Base-by-base conservation (phyloP, 1,140 invertebrate species). In the Paramacrobiotus metropolitanus region DNA sequence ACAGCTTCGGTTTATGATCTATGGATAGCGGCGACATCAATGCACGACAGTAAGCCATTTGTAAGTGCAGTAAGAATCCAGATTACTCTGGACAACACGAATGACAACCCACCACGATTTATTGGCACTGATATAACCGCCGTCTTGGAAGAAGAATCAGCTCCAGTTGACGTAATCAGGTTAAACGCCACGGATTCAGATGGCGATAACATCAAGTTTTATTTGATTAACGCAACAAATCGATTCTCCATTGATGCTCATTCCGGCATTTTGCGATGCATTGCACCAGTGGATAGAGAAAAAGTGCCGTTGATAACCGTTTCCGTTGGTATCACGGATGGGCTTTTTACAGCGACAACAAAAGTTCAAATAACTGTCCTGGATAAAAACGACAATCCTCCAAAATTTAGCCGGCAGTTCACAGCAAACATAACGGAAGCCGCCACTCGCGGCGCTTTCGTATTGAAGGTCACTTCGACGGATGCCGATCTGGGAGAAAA, bases 341-440 rank as follows among this genome's bases (percentile, higher is more conserved):
- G 44, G 34, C 24, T 20, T 15, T 55, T 55, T 28, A 84, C 85
- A 1, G 87, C 89, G 4, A 83, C 84, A 0, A 81, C 88, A 0
- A 88, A 84, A 30, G 83, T 95, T 0, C 68, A 86, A 20, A 77
- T 95, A 0, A 85, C 81, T 2, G 81, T 95, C 20, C 70, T 84
- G 21, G 89, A 95, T 69, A 89, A 89, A 71, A 95, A 96, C 73
- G 91, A 96, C 71, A 92, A 93, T 72, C 86, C 87, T 9, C 90
- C 91, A 0, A 78, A 84, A 63, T 96, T 96, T 70, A 92, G 88
- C 0, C 75, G 88, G 59, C 72, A 93, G 0, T 94, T 92, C 70
- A 89, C 84, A 68, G 85, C 89, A 0, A 92, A 92, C 69, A 87
- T 97, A 0, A 92, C 89, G 0, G 93, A 97, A 76, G 94, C 97